Evolutionary conservation across 2,797 vertebrate species (phyloP).

Genomic region (Phrynocephalus vlangalii): DNA sequence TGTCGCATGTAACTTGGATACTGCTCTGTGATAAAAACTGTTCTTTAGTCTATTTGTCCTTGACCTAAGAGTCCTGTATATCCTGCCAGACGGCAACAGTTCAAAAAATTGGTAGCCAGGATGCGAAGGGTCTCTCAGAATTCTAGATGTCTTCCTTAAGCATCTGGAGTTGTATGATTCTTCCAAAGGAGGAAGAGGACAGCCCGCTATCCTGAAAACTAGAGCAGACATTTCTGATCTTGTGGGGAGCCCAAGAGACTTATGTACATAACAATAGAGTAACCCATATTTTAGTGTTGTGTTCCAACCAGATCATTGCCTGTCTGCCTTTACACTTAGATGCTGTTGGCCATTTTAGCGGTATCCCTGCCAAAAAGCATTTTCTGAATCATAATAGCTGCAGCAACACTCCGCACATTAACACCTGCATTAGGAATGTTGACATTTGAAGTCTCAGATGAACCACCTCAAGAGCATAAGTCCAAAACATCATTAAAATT

Average conservation of each 20-base stretch:
- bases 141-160: no score
- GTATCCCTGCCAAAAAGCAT: background rate
- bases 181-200: no score
- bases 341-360: background rate
- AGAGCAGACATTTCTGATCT: background rate
- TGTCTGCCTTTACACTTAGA: background rate
- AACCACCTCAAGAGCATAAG: background rate
- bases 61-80: background rate
- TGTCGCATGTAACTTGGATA: no score
- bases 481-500: background rate
- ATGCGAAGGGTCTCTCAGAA: no score
- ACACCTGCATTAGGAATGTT: background rate
- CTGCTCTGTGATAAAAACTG: no score
- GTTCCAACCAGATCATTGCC: background rate
- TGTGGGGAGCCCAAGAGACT: background rate
- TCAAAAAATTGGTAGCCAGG: no score
- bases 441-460: constrained; percentile 3
- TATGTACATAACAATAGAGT: background rate
- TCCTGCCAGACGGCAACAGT: no score
- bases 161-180: no score
- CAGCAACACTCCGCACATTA: background rate
- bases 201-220: no score
- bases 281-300: background rate
- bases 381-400: background rate
- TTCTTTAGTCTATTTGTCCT: no score